Evolutionary conservation across 1,140 invertebrate species (phyloP).

Genomic region (Meloidogyne floridensis): DNA sequence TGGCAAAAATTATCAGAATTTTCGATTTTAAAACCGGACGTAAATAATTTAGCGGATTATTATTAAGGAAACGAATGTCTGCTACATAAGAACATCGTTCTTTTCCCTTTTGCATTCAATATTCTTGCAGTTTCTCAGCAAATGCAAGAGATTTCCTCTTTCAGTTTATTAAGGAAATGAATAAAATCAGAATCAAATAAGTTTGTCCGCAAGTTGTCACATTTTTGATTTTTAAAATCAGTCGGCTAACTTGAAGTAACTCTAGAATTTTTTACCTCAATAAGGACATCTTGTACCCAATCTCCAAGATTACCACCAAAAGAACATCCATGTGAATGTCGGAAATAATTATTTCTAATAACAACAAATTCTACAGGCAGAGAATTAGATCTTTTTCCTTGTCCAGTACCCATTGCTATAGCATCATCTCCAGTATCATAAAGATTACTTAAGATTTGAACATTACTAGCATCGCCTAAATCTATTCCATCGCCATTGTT

Average conservation of each 20-base stretch:
- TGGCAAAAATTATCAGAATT: too few relatives aligned
- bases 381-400: background rate
- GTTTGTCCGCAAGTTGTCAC: background rate
- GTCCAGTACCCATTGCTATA: slow-evolving; percentile 1
- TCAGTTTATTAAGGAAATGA: too few relatives aligned
- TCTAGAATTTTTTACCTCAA: background rate
- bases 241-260: too few relatives aligned
- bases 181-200: background rate
- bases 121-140: too few relatives aligned
- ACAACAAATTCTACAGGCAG: background rate
- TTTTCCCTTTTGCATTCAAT: too few relatives aligned
- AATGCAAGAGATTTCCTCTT: too few relatives aligned
- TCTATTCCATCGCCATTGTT: background rate
- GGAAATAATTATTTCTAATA: slow-evolving; percentile 1
- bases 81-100: too few relatives aligned
- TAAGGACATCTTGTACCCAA: slow-evolving; percentile 4
- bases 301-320: background rate
- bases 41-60: too few relatives aligned
- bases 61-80: too few relatives aligned
- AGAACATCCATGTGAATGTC: slow-evolving; percentile 8
- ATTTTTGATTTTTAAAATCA: too few relatives aligned
- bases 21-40: too few relatives aligned
- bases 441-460: background rate
- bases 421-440: background rate
- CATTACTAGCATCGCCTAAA: background rate